phyloP scores from a whole-genome alignment of 2,888 invertebrate species.

The Galerucella nymphaeae region DNA sequence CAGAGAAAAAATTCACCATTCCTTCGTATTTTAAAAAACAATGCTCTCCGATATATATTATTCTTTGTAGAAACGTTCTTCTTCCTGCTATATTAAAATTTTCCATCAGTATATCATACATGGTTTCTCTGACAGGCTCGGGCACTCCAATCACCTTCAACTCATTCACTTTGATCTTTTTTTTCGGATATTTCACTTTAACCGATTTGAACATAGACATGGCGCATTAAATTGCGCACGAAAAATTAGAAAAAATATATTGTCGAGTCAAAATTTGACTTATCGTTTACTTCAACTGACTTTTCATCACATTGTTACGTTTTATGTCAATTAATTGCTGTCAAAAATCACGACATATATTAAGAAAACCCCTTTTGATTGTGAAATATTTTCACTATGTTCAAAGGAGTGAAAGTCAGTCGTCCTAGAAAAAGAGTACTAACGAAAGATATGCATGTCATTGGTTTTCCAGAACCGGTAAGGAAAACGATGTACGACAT shows the following conservation, averaged over 20 bases:
- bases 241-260: not conserved
- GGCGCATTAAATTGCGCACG: not conserved
- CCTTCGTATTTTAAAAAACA: not conserved
- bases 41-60: constrained; percentile 9
- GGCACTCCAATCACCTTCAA: not conserved
- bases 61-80: not conserved
- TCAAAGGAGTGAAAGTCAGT: too few relatives aligned
- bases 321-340: too few relatives aligned
- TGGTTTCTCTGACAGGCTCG: not conserved
- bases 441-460: too few relatives aligned
- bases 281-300: not conserved
- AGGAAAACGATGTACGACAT: not conserved
- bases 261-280: not conserved
- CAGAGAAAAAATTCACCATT: not conserved
- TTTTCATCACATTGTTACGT: too few relatives aligned
- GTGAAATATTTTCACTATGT: too few relatives aligned
- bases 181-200: not conserved
- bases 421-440: too few relatives aligned
- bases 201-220: constrained; percentile 17
- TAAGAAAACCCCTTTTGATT: too few relatives aligned
- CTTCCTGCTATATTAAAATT: not conserved
- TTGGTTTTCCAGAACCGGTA: too few relatives aligned
- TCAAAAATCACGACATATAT: too few relatives aligned
- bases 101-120: constrained; percentile 2
- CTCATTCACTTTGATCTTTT: not conserved